Evolutionary conservation across 2,888 invertebrate species (phyloP).

Genomic region (Apamea epomidion): DNA sequence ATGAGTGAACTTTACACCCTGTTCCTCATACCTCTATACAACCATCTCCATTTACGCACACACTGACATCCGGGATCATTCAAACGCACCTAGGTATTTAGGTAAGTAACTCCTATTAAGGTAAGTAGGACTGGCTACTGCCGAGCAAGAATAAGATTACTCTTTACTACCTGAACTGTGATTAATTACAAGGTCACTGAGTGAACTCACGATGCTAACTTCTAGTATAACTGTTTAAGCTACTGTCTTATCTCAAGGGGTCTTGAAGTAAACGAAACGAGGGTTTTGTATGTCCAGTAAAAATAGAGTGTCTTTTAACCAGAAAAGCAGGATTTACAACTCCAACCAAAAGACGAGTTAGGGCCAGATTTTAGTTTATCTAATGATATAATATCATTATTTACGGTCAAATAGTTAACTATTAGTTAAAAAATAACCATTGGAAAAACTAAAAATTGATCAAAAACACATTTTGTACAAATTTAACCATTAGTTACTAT

Average conservation of each 20-base stretch:
- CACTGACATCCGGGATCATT: neutral
- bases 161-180: neutral
- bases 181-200: conserved; percentile 3
- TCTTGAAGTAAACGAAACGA: neutral
- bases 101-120: neutral
- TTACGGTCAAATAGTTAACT: too few species aligned
- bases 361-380: too few species aligned
- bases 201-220: neutral
- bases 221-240: neutral
- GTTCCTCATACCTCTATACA: too few species aligned
- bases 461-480: too few species aligned
- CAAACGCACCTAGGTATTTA: too few species aligned
- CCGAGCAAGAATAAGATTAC: neutral
- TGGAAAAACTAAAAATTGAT: too few species aligned
- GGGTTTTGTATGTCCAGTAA: too few species aligned
- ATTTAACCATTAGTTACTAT: too few species aligned
- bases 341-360: neutral
- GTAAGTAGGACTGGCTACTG: neutral
- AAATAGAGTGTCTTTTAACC: neutral
- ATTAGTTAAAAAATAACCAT: too few species aligned
- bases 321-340: neutral
- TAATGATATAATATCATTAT: too few species aligned
- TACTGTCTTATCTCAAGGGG: neutral
- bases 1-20: too few species aligned
- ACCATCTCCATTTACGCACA: neutral